phyloP scores from a whole-genome alignment of 2,113 vertebrate species.

The Pogonocichla stellata region DNA sequence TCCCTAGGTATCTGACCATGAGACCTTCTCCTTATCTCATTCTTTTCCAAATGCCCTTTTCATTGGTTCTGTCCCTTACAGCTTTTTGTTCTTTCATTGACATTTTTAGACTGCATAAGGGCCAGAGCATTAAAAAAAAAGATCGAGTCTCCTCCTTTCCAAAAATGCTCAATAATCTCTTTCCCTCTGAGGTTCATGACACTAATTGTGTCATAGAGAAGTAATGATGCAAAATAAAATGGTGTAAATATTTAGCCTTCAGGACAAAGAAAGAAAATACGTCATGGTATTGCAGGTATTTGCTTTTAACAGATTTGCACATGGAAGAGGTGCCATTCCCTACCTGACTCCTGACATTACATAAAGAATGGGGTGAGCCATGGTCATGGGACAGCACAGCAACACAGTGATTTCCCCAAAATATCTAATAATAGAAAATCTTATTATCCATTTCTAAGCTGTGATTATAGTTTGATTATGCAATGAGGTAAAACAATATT shows the following conservation, averaged over 20 bases:
- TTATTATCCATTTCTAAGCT: neutral
- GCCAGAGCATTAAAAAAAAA: neutral
- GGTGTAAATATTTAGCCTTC: neutral
- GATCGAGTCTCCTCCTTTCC: neutral
- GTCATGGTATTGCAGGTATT: neutral
- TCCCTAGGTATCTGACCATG: neutral
- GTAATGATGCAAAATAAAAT: neutral
- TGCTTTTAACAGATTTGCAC: neutral
- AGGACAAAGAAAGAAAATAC: neutral
- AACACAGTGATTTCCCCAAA: neutral
- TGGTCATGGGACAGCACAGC: neutral
- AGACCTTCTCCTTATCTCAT: neutral
- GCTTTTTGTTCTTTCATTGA: neutral
- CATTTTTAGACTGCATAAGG: neutral
- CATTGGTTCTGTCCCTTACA: neutral
- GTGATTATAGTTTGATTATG: neutral
- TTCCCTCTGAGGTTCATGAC: neutral
- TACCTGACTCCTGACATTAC: neutral
- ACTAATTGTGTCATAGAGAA: neutral
- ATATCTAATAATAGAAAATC: neutral
- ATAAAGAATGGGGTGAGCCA: neutral
- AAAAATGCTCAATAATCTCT: neutral
- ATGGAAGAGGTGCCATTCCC: neutral
- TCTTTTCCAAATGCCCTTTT: neutral
- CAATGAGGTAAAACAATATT: slow-evolving; percentile 20